These are phyloP conservation scores for Oreotrochilus melanogaster DNA, from an alignment of 2,113 vertebrate genomes.

Conservation along the genomic window DNA sequence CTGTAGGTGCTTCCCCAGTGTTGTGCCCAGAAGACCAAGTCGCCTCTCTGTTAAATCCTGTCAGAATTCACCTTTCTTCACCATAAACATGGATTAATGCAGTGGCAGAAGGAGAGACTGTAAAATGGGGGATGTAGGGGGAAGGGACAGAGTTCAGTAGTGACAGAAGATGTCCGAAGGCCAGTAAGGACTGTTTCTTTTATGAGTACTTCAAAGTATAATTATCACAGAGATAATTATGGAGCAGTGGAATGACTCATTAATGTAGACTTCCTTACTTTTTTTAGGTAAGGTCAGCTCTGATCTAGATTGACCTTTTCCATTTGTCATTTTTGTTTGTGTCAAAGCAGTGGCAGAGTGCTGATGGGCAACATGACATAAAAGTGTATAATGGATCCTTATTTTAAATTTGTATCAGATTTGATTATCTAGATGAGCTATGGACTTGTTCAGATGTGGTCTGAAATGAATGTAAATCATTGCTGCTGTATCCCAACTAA, in stretches of 20 bases:
- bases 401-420: conserved; percentile 4
- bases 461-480: neutral
- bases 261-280: neutral
- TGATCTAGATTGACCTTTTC: neutral
- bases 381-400: neutral
- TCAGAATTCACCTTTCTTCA: neutral
- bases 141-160: neutral
- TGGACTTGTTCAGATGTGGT: neutral
- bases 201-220: neutral
- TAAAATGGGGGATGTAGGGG: neutral
- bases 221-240: neutral
- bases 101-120: neutral
- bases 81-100: neutral
- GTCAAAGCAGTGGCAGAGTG: neutral
- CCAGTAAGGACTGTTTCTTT: neutral
- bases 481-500: neutral
- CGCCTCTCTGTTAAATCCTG: neutral
- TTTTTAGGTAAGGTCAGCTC: neutral
- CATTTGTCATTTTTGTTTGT: neutral
- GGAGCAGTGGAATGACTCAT: neutral
- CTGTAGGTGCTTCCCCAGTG: neutral
- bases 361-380: neutral
- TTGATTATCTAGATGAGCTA: neutral
- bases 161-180: neutral
- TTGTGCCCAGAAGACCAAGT: neutral